phyloP scores from a whole-genome alignment of 2,888 invertebrate genomes.

The Pyrrhia umbra region DNA sequence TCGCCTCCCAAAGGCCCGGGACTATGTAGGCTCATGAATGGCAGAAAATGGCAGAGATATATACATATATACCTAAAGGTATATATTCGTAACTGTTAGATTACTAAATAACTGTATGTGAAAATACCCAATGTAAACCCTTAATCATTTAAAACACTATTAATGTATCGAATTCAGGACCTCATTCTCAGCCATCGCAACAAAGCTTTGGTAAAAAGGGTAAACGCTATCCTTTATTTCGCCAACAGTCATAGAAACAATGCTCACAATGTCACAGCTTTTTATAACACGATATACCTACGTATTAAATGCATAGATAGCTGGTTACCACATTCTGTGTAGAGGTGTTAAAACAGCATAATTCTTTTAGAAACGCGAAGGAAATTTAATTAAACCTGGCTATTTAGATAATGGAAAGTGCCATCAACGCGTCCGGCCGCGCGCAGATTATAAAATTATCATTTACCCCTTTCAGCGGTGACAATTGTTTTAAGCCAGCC shows the following conservation, averaged over 20 bases:
- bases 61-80: too few relatives aligned
- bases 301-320: constrained; percentile 13
- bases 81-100: too few relatives aligned
- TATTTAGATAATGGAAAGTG: constrained; percentile 79
- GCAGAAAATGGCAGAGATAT: too few relatives aligned
- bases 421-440: constrained; percentile 69
- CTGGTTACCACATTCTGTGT: constrained; percentile 14
- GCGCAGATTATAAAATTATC: constrained; percentile 73
- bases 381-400: constrained; percentile 72
- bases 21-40: too few relatives aligned
- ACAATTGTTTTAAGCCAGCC: constrained; percentile 64
- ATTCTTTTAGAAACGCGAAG: constrained; percentile 57
- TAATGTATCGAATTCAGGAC: too few relatives aligned
- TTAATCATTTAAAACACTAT: too few relatives aligned
- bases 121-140: too few relatives aligned
- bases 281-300: background rate
- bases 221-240: background rate
- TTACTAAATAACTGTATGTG: too few relatives aligned
- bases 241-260: background rate
- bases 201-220: background rate
- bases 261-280: background rate
- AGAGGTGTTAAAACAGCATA: constrained; percentile 46
- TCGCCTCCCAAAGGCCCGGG: too few relatives aligned
- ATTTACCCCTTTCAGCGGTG: constrained; percentile 69
- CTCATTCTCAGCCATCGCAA: too few relatives aligned